phyloP scores from a whole-genome alignment of 2,888 invertebrate species.

The Cepaea hortensis region DNA sequence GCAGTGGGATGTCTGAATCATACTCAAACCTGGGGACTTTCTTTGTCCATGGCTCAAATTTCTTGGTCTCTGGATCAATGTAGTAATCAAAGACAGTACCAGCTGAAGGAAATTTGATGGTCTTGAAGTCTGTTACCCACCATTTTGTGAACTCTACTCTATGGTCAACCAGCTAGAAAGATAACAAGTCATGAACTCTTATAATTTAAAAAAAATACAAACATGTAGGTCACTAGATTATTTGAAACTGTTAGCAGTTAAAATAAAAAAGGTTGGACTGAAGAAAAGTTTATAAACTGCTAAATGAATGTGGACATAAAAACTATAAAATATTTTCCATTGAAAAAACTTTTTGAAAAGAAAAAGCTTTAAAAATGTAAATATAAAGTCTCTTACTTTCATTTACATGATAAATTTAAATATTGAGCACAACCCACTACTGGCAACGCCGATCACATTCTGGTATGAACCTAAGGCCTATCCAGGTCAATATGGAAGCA shows the following conservation, averaged over 20 bases:
- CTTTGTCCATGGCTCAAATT: conserved; percentile 92
- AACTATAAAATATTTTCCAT: too few species aligned
- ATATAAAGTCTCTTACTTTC: too few species aligned
- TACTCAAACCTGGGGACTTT: conserved; percentile 92
- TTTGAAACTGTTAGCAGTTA: background rate
- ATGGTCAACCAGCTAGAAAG: conserved; percentile 86
- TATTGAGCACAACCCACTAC: too few species aligned
- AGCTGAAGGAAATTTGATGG: conserved; percentile 91
- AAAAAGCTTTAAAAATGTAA: too few species aligned
- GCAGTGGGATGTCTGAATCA: conserved; percentile 92
- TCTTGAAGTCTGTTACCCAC: conserved; percentile 98
- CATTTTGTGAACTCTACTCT: conserved; percentile 96
- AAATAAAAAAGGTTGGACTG: background rate
- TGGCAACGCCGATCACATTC: too few species aligned
- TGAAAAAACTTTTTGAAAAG: too few species aligned
- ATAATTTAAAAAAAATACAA: background rate
- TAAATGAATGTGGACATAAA: too few species aligned
- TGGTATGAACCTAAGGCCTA: too few species aligned
- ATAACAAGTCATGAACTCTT: background rate
- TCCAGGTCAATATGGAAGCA: too few species aligned
- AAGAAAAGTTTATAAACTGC: too few species aligned
- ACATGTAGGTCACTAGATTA: background rate
- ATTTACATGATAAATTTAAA: too few species aligned
- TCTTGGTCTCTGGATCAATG: conserved; percentile 92
- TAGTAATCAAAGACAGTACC: conserved; percentile 97